These are phyloP conservation scores for Pangasius mekongensis DNA, from an alignment of 2,797 vertebrate genomes.

Conservation along the genomic window DNA sequence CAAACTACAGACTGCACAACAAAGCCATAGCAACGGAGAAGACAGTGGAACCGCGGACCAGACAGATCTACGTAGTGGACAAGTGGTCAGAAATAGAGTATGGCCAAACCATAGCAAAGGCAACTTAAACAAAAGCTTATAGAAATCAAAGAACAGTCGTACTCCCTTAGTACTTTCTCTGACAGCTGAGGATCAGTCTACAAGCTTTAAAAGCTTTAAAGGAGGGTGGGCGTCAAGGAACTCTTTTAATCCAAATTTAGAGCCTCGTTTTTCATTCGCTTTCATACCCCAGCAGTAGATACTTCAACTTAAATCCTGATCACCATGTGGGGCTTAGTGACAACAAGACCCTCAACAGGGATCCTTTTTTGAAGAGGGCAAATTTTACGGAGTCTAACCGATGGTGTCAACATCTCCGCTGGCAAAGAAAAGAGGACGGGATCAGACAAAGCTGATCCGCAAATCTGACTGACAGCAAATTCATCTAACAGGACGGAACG, in stretches of 20 bases:
- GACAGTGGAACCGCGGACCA: background rate
- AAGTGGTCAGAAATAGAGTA: background rate
- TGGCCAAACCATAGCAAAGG: background rate
- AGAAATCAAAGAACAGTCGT: background rate
- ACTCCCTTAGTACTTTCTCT: background rate
- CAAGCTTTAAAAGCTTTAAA: background rate
- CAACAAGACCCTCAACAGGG: conserved; percentile 25
- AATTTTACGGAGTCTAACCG: conserved; percentile 37
- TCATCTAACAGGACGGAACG: background rate
- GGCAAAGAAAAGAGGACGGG: background rate
- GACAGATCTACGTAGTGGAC: background rate
- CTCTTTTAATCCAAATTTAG: background rate
- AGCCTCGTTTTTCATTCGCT: background rate
- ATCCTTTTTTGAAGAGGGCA: conserved; percentile 39
- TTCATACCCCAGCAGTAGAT: background rate
- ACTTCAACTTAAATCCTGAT: conserved; percentile 37
- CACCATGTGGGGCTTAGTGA: conserved; percentile 55
- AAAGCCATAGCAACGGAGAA: background rate
- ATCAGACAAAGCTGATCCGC: conserved; percentile 22
- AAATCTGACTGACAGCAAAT: conserved; percentile 46
- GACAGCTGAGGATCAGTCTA: background rate
- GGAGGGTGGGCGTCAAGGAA: background rate
- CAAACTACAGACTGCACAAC: background rate
- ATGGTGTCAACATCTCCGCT: conserved; percentile 27
- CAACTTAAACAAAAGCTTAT: background rate